Percentiles rank a stretch among this genome's conserved stretches.
Conservation (phyloP, 2,888 invertebrate species). For the Portevinia maculata region DNA sequence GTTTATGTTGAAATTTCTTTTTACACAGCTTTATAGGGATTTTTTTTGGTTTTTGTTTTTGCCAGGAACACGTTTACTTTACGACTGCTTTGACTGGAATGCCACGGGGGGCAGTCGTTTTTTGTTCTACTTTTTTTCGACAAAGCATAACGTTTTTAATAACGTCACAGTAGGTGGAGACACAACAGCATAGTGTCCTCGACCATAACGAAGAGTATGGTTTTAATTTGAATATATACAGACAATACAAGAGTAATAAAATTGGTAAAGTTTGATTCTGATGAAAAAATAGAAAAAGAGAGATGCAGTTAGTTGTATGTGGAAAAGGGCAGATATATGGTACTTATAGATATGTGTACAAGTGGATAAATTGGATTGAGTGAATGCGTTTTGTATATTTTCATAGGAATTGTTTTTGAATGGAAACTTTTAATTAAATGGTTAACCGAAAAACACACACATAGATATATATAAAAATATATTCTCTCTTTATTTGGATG, state of each 20-base stretch:
- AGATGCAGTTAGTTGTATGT: not conserved
- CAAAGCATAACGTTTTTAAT: constrained; percentile 28
- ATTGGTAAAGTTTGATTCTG: constrained; percentile 57
- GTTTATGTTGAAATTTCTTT: not conserved
- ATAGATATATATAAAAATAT: constrained; percentile 58
- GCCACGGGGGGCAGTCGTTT: constrained; percentile 3
- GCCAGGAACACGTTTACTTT: constrained; percentile 6
- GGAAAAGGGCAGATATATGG: not conserved
- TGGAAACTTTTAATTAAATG: constrained; percentile 73
- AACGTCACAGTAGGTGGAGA: constrained; percentile 10
- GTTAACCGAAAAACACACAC: constrained; percentile 34
- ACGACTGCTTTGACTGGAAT: constrained; percentile 12
- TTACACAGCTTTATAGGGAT: not conserved
- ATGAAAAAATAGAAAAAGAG: constrained; percentile 5
- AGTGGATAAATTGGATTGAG: not conserved
- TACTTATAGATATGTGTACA: not conserved
- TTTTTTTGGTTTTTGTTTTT: not conserved
- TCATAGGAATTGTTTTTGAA: constrained; percentile 63
- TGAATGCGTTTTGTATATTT: constrained; percentile 23
- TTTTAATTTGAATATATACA: constrained; percentile 61
- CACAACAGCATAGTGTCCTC: constrained; percentile 6
- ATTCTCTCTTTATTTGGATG: constrained; percentile 54
- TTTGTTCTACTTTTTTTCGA: constrained; percentile 1
- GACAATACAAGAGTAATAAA: constrained; percentile 53
- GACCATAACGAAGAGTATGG: constrained; percentile 33